Base-by-base conservation (phyloP, 1,140 invertebrate species). In the Drosophila sucinea region DNA sequence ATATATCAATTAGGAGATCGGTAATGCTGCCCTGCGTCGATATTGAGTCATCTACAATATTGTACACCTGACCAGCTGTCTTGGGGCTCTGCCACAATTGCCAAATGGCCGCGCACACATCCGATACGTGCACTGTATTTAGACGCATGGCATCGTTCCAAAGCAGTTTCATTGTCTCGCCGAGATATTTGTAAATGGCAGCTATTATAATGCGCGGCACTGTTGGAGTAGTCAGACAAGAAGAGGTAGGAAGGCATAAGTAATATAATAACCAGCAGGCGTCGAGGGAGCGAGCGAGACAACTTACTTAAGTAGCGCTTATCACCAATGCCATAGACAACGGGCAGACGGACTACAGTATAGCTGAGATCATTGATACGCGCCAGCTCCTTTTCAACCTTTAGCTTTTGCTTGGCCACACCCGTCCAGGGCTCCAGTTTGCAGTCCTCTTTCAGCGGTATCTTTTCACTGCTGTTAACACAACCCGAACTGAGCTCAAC, bases 151-250 rank as follows among this genome's bases (percentile, higher is more conserved):
- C 95, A 41, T 95, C 95, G 62, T 96, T 96, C 97, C 97, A 98
- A 30, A 98, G 93, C 51, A 98, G 93, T 92, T 98, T 97, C 97
- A 98, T 98, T 90, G 96, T 97, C 93, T 98, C 96, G 54, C 95
- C 94, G 3, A 98, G 93, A 91, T 98, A 95, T 82, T 97, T 97
- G 92, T 98, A 98, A 72, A 98, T 96, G 54, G 96, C 96, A 60
- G 96, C 97, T 81, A 97, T 95, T 23, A 98, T 94, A 54, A 98
- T 93, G 67, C 97, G 94, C 0, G 97, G 96, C 82, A 96, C 96
- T 97, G 91, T 51, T 92, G 90, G 84, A 77, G 64, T n/a, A 27
- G 60, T 35, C 11, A 38, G n/a, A 33, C 17, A 73, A 87, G 71
- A 75, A 57, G 57, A 60, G 44, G 23, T 54, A 58, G 47, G 76